Percentiles rank a stretch among this genome's conserved stretches.
Conservation (phyloP, 1,140 invertebrate species). For the Mizuhopecten yessoensis region DNA sequence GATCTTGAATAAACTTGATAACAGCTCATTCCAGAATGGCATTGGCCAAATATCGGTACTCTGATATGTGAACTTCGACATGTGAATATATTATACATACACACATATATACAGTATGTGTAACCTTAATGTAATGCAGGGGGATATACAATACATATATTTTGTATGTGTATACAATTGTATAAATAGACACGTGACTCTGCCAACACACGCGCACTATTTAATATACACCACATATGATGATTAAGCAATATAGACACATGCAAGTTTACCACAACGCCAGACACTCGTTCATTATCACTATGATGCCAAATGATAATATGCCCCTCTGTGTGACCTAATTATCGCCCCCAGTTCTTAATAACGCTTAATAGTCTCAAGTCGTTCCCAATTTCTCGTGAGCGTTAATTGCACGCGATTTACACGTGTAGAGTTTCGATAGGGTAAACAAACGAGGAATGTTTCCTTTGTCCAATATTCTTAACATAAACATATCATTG, state of each 20-base stretch:
- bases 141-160: background rate
- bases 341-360: background rate
- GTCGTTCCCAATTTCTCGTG: background rate
- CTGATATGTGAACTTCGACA: no score
- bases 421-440: background rate
- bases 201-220: background rate
- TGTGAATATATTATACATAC: no score
- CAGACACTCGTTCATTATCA: background rate
- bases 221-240: background rate
- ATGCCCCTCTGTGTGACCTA: constrained; percentile 27
- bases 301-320: constrained; percentile 18
- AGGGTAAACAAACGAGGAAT: constrained; percentile 1
- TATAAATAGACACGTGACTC: background rate
- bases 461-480: background rate
- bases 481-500: background rate
- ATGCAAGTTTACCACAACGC: background rate
- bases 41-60: no score
- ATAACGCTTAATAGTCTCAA: background rate
- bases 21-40: no score
- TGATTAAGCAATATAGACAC: background rate
- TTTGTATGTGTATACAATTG: background rate
- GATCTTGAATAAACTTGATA: no score
- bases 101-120: background rate
- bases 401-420: background rate
- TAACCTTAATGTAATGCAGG: background rate